phyloP scores from a whole-genome alignment of 2,113 vertebrate species.

The Myotis davidii region DNA sequence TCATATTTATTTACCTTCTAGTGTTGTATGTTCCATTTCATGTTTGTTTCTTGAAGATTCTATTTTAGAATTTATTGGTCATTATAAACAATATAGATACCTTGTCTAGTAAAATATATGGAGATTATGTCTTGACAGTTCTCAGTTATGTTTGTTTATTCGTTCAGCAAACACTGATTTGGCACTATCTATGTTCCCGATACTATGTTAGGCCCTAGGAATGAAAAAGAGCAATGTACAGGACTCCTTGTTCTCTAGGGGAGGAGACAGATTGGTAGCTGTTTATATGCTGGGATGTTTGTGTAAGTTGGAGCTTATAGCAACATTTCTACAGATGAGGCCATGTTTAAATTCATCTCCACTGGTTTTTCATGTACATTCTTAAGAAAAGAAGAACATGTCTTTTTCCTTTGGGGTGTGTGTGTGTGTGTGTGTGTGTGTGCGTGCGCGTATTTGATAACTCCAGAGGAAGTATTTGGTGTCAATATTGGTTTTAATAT shows the following conservation, averaged over 20 bases:
- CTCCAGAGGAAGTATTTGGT: neutral
- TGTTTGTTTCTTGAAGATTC: slow-evolving; percentile 28
- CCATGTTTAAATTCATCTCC: neutral
- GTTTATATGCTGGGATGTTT: neutral
- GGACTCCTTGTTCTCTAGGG: neutral
- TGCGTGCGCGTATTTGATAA: slow-evolving; percentile 43
- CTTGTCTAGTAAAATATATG: neutral
- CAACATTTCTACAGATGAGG: neutral
- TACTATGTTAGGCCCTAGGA: neutral
- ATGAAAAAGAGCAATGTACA: neutral
- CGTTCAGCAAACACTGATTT: neutral
- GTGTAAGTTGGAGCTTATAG: neutral
- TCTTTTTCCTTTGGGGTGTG: neutral
- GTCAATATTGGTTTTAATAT: neutral
- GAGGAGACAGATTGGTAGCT: neutral
- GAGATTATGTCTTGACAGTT: slow-evolving; percentile 9
- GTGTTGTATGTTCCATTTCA: neutral
- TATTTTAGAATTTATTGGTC: neutral
- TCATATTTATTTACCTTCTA: neutral
- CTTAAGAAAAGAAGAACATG: neutral
- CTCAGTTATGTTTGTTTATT: slow-evolving; percentile 20
- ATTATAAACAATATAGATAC: slow-evolving; percentile 8
- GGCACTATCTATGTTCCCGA: neutral
- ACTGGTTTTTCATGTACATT: neutral
- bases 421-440: neutral